Conservation (phyloP, 2,797 vertebrate species). For the Hyperoplus lanceolatus region DNA sequence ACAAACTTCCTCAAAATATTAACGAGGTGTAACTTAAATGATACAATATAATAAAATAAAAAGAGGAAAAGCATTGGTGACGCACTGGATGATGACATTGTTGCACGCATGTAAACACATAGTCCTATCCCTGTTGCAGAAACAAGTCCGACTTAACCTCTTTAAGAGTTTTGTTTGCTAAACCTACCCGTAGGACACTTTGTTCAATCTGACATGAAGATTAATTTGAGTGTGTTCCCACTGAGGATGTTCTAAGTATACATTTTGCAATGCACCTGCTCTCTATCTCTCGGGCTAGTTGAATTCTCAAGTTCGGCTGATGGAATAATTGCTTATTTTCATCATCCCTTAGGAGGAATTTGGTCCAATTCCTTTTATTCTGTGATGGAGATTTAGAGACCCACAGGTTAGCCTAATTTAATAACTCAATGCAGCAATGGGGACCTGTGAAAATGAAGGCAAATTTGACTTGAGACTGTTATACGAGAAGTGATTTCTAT, state of each 20-base stretch:
- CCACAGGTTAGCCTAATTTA: constrained; percentile 59
- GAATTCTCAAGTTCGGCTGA: constrained; percentile 36
- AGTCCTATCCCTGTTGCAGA: background rate
- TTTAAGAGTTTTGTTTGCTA: constrained; percentile 16
- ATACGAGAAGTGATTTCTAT: constrained; percentile 51
- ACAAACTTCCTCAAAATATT: constrained; percentile 66
- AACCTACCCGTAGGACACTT: constrained; percentile 21
- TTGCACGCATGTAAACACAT: constrained; percentile 13
- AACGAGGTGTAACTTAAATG: constrained; percentile 22
- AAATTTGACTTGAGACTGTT: constrained; percentile 64
- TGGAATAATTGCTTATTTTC: constrained; percentile 67
- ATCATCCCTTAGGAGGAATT: constrained; percentile 48
- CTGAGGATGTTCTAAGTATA: constrained; percentile 22
- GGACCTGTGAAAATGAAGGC: constrained; percentile 51
- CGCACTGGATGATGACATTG: background rate
- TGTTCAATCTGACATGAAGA: constrained; percentile 37
- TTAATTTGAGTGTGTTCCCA: constrained; percentile 26
- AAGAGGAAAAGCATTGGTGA: constrained; percentile 13
- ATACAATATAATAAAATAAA: constrained; percentile 41
- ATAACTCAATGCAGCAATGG: constrained; percentile 43
- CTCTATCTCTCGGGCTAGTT: constrained; percentile 16
- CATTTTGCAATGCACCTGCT: constrained; percentile 30
- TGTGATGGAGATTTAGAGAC: constrained; percentile 37
- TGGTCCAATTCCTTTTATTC: constrained; percentile 49
- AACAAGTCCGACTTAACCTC: background rate